Evolutionary conservation across 2,888 invertebrate species (phyloP).

Genomic region (Mechanitis messenoides): DNA sequence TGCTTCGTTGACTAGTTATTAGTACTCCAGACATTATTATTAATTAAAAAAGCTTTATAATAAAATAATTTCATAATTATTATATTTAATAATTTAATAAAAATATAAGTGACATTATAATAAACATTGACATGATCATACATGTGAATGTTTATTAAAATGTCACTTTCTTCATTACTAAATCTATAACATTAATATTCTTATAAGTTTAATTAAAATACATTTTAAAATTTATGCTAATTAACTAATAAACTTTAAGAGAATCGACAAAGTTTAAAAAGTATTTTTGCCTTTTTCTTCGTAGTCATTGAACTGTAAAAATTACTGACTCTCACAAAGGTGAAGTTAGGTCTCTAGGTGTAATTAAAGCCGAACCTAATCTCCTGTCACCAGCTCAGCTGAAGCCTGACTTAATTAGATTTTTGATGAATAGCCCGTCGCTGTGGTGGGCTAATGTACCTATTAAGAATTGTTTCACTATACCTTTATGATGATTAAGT

Average conservation of each 20-base stretch:
- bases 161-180: too few relatives aligned
- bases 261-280: too few relatives aligned
- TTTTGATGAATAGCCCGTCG: conserved; percentile 31
- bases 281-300: background rate
- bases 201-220: too few relatives aligned
- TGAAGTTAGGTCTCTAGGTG: conserved; percentile 19
- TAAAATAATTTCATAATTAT: too few relatives aligned
- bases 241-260: too few relatives aligned
- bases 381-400: conserved; percentile 57
- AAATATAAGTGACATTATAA: too few relatives aligned
- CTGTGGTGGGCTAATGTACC: conserved; percentile 21
- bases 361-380: conserved; percentile 70
- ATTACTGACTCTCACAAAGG: background rate
- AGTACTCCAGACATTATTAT: background rate
- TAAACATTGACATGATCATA: too few relatives aligned
- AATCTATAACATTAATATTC: too few relatives aligned
- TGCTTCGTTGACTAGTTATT: background rate
- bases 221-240: too few relatives aligned
- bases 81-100: too few relatives aligned
- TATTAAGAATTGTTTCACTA: conserved; percentile 12
- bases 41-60: background rate
- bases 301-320: background rate
- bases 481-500: conserved; percentile 1
- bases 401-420: conserved; percentile 36
- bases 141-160: too few relatives aligned